Evolutionary conservation across 2,888 invertebrate genomes (phyloP), one percentile per base, ranked within the genome.

Genomic region (Suillia variegata): DNA sequence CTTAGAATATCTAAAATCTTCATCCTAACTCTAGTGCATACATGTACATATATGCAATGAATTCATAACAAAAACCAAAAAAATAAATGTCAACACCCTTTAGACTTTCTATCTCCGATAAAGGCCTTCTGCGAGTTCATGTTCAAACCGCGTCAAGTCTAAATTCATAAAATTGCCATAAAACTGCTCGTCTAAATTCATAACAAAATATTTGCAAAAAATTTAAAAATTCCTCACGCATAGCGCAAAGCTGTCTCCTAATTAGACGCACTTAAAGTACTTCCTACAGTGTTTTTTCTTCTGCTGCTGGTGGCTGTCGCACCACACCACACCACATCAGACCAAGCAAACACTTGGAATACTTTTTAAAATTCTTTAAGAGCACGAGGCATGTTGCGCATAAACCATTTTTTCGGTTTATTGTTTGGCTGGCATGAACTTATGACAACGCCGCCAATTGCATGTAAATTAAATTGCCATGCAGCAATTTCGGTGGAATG

Each of bases 121-220:
- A n/a, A n/a, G 31, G 20, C 50, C 50, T 50, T 50, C 50, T 31
- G 20, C 24, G 17, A 31, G 50, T 50, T 50, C 26, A 50, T 50
- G 49, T 22, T 22, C 17, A 13, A 13, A 24, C n/a, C 24, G n/a
- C 31, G 10, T 10, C n/a, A 38, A 8, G 6, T 38, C 4, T 13
- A 38, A 8, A 38, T 38, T 13, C 38, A 38, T n/a, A 38, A 13
- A 38, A 38, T 4, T 13, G 4, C 4, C 38, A 12, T 38, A 38
- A 4, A 38, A 38, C 10, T 38, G 38, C n/a, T 38, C n/a, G 12
- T 12, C 6, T 31, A 31, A 31, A n/a, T n/a, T n/a, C n/a, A n/a
- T n/a, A n/a, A n/a, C 38, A 38, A 38, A 12, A 38, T 38, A 5
- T 5, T 26, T 26, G 5, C 10, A 17, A 45, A 17, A 17, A 17